phyloP scores from a whole-genome alignment of 2,113 vertebrate species.

The Muntiacus muntjak region DNA sequence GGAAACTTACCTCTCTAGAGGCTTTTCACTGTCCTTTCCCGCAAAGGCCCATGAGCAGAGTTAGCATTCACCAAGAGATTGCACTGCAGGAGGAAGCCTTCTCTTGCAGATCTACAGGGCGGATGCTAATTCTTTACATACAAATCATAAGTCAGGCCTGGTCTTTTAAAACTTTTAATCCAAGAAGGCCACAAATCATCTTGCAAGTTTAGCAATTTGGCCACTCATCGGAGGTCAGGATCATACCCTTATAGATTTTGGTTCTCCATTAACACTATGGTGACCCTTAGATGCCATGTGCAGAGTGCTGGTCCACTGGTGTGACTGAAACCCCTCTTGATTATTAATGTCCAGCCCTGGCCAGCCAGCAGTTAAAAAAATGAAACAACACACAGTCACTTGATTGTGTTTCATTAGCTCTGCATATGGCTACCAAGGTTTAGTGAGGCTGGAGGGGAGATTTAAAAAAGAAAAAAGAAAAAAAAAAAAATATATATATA shows the following conservation, averaged over 20 bases:
- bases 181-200: conserved; percentile 5
- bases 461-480: not conserved
- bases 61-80: conserved; percentile 70
- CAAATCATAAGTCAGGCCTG: conserved; percentile 58
- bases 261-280: not conserved
- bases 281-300: conserved; percentile 23
- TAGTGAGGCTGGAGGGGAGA: not conserved
- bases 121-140: conserved; percentile 66
- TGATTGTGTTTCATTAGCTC: conserved; percentile 8
- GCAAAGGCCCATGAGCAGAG: conserved; percentile 56
- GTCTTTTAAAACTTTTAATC: conserved; percentile 56
- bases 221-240: not conserved
- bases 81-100: conserved; percentile 60
- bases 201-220: not conserved
- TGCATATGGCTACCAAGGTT: not conserved
- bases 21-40: conserved; percentile 77
- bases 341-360: not conserved
- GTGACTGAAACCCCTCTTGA: not conserved
- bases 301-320: not conserved
- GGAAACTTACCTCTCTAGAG: conserved; percentile 81
- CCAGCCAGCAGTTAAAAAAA: not conserved
- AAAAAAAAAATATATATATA: not conserved
- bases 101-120: conserved; percentile 59
- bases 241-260: not conserved
- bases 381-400: not conserved